A percentile compares a stretch with the other conserved stretches of the same genome.
phyloP scores from a whole-genome alignment of 2,888 invertebrate species.

The Ennomos erosarius region DNA sequence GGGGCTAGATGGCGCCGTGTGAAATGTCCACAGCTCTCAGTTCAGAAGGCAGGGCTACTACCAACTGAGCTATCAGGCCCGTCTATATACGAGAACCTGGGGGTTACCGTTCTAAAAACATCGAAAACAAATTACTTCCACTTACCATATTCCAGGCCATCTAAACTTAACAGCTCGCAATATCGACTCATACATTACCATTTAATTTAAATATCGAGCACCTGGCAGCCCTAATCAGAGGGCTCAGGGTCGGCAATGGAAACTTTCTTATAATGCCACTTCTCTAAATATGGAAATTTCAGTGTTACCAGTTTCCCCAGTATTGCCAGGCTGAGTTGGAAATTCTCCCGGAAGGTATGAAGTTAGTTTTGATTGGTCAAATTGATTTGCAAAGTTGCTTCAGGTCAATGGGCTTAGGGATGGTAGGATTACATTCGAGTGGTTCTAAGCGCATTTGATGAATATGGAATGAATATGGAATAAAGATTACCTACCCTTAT shows the following conservation, averaged over 20 bases:
- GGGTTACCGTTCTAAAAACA: background rate
- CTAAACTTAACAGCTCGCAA: constrained; percentile 23
- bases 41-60: too few relatives aligned
- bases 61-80: too few relatives aligned
- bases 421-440: constrained; percentile 8
- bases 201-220: constrained; percentile 41
- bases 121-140: constrained; percentile 14
- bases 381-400: constrained; percentile 29
- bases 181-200: constrained; percentile 34
- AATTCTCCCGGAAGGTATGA: constrained; percentile 18
- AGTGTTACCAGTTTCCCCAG: constrained; percentile 22
- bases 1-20: too few relatives aligned
- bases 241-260: constrained; percentile 31
- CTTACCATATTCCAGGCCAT: constrained; percentile 12
- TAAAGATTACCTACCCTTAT: too few relatives aligned
- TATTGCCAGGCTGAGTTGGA: constrained; percentile 15
- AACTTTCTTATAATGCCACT: constrained; percentile 37
- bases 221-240: constrained; percentile 32
- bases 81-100: too few relatives aligned
- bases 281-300: constrained; percentile 34
- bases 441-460: background rate
- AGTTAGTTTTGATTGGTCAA: constrained; percentile 31
- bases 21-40: too few relatives aligned
- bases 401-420: constrained; percentile 17
- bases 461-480: too few relatives aligned